Evolutionary conservation across 2,888 invertebrate genomes (phyloP), one percentile per base, ranked within the genome.

Genomic region (Leptogaster cylindrica): DNA sequence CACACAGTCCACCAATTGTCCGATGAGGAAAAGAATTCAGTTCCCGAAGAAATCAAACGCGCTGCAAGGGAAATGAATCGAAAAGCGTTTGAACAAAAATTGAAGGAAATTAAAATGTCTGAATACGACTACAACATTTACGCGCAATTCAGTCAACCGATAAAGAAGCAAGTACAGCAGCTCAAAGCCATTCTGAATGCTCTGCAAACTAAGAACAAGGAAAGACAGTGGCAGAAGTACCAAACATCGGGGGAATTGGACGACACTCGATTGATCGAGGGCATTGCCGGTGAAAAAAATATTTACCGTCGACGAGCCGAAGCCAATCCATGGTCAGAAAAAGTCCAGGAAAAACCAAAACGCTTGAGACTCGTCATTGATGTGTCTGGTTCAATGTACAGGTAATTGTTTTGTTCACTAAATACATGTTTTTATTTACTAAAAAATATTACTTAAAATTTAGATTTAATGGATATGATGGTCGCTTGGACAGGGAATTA

Each of bases 371-470:
- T 97, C 0, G 89, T 97, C 0, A 88, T 94, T 0, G 98, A 98
- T 81, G 95, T 97, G 0, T 96, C 95, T 2, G 97, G 97, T 2
- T 95, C 95, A 72, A 97, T 97, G 97, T 97, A 97, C 77, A 88
- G 94, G 85, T 88, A 74, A 68, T 72, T 65, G 36, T 58, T 6
- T 50, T 14, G 2, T 23, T n/a, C n/a, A n/a, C 23, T 33, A 27
- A 51, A 50, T 12, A 48, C 3, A 18, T 3, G 1, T 16, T 1
- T 2, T 18, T 20, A 8, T 7, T 48, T 48, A 14, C 5, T 7
- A 6, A 50, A 46, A 46, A 46, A 20, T 48, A 39, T 20, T 25
- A 10, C 58, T 52, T 44, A 27, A 64, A 46, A 39, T 71, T 25
- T 72, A 89, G 93, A 75, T 97, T 97, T 79, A 97, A 98, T 78